These are phyloP conservation scores for Calidris pugnax DNA, from an alignment of 2,113 vertebrate species.

Conservation along the genomic window DNA sequence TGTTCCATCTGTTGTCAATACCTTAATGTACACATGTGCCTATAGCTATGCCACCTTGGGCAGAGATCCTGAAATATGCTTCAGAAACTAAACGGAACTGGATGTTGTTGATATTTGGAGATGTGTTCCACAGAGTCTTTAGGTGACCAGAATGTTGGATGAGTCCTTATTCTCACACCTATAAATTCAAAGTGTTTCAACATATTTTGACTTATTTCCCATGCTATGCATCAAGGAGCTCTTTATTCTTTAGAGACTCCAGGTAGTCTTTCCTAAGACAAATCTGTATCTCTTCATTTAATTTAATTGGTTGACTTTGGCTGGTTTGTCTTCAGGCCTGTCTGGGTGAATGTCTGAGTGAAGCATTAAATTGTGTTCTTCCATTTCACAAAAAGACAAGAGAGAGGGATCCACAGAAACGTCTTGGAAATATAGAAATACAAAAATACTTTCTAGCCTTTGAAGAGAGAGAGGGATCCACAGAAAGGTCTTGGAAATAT, in stretches of 20 bases:
- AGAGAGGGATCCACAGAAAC: not conserved
- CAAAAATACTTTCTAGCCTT: not conserved
- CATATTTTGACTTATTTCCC: not conserved
- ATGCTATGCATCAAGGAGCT: not conserved
- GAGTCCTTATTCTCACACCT: not conserved
- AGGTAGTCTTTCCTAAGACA: not conserved
- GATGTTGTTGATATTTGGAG: constrained; percentile 1
- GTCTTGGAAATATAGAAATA: not conserved
- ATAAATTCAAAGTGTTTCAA: not conserved
- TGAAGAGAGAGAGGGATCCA: not conserved
- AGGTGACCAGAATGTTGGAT: not conserved
- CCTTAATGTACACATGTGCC: not conserved
- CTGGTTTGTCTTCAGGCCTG: not conserved
- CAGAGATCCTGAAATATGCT: not conserved
- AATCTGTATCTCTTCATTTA: not conserved
- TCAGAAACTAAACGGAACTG: not conserved
- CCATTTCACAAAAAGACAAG: not conserved
- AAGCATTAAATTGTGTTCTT: not conserved
- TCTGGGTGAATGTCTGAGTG: not conserved
- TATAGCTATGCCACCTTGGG: not conserved
- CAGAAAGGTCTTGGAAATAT: not conserved
- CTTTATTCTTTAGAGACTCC: not conserved
- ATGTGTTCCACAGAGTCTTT: not conserved
- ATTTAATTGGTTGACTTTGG: not conserved
- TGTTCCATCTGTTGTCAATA: not conserved